Evolutionary conservation across 2,113 vertebrate genomes (phyloP).

Genomic region (Plectropomus leopardus): DNA sequence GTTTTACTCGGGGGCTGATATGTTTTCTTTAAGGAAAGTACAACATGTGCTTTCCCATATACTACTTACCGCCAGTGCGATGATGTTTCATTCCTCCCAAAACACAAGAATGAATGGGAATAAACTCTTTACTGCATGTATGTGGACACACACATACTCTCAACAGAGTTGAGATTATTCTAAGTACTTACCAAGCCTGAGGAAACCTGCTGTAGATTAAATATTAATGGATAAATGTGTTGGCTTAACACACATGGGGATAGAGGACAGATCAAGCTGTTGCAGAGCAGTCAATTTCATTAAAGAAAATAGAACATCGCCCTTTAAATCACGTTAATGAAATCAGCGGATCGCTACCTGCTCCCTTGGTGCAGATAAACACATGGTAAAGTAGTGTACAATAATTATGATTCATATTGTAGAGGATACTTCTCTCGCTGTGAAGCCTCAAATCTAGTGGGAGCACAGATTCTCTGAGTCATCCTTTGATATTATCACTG

Average conservation of each 20-base stretch:
- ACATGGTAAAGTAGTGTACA: slow-evolving; percentile 16
- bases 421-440: not conserved
- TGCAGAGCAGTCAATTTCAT: not conserved
- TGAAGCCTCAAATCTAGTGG: slow-evolving; percentile 43
- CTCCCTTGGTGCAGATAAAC: slow-evolving; percentile 6
- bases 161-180: slow-evolving; percentile 22
- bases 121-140: not conserved
- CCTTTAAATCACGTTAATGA: not conserved
- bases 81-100: not conserved
- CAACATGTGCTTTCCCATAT: slow-evolving; percentile 25
- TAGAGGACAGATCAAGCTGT: not conserved
- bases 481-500: slow-evolving; percentile 64
- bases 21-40: slow-evolving; percentile 26
- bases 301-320: not conserved
- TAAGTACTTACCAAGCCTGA: slow-evolving; percentile 7
- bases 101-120: slow-evolving; percentile 15
- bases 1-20: not conserved
- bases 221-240: slow-evolving; percentile 25
- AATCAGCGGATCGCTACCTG: not conserved
- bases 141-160: not conserved
- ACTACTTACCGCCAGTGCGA: slow-evolving; percentile 1
- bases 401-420: slow-evolving; percentile 21
- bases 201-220: slow-evolving; percentile 29
- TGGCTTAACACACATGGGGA: not conserved
- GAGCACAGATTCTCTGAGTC: slow-evolving; percentile 58